These are phyloP conservation scores for Tetropium fuscum DNA, from an alignment of 2,888 invertebrate genomes.

Conservation along the genomic window DNA sequence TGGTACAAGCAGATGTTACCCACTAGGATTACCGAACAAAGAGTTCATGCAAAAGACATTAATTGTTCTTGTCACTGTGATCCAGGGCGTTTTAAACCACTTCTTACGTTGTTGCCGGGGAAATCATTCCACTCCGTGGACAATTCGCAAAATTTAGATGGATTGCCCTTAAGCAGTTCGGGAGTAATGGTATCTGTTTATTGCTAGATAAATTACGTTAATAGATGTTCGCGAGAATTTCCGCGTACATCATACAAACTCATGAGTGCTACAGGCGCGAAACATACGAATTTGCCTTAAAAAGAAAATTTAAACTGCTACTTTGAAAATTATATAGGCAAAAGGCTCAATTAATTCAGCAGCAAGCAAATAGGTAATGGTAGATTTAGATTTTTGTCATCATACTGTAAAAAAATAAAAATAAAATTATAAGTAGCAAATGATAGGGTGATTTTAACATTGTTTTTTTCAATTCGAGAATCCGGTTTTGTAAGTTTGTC, in stretches of 20 bases:
- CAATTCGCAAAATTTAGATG: slow-evolving; percentile 7
- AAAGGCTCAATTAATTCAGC: too few species aligned
- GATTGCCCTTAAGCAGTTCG: slow-evolving; percentile 6
- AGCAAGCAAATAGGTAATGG: too few species aligned
- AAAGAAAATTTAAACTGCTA: too few species aligned
- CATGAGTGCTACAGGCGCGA: too few species aligned
- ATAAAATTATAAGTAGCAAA: too few species aligned
- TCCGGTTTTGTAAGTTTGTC: too few species aligned
- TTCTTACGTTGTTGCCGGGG: not conserved
- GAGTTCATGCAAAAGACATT: not conserved
- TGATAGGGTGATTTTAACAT: too few species aligned
- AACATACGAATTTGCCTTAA: too few species aligned
- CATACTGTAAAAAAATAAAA: too few species aligned
- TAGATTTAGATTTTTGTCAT: too few species aligned
- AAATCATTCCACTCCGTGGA: not conserved
- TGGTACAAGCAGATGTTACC: not conserved
- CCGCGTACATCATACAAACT: not conserved
- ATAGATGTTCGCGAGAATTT: slow-evolving; percentile 10
- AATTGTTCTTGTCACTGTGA: not conserved
- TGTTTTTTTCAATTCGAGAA: too few species aligned
- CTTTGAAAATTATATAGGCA: too few species aligned
- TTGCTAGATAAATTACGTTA: slow-evolving; percentile 7
- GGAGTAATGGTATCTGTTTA: slow-evolving; percentile 11
- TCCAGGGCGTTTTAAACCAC: not conserved
- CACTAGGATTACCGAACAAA: not conserved